phyloP scores from a whole-genome alignment of 2,888 invertebrate species.

The Tenodera sinensis region DNA sequence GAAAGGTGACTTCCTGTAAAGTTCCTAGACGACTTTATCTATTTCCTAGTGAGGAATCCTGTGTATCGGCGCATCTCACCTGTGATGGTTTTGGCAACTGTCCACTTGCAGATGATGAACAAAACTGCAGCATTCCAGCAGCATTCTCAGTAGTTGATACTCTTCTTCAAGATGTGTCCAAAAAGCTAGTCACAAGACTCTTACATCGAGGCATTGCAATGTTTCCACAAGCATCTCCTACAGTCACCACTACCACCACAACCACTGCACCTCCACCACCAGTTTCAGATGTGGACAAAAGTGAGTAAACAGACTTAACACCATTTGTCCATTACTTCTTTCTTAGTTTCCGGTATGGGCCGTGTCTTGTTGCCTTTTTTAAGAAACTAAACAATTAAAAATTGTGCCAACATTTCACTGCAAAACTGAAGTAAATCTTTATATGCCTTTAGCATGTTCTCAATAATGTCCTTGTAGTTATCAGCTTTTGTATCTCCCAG shows the following conservation, averaged over 20 bases:
- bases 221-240: not conserved
- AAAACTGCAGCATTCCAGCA: conserved; percentile 37
- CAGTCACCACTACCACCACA: not conserved
- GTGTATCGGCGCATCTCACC: conserved; percentile 61
- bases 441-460: no score
- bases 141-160: not conserved
- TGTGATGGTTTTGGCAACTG: conserved; percentile 67
- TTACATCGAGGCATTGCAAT: not conserved
- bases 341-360: no score
- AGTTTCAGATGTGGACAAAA: not conserved
- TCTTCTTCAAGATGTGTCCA: not conserved
- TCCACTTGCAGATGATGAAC: conserved; percentile 46
- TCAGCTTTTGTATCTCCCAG: no score
- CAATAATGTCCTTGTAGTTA: no score
- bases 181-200: not conserved
- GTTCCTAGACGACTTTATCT: not conserved
- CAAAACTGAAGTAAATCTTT: no score
- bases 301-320: not conserved
- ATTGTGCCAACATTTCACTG: no score
- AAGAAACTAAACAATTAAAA: no score
- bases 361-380: no score
- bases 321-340: no score
- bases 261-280: not conserved
- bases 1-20: not conserved
- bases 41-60: conserved; percentile 36